Percentiles rank a stretch among this genome's conserved stretches.
phyloP scores from a whole-genome alignment of 2,113 vertebrate species.

The Aramus guarauna region DNA sequence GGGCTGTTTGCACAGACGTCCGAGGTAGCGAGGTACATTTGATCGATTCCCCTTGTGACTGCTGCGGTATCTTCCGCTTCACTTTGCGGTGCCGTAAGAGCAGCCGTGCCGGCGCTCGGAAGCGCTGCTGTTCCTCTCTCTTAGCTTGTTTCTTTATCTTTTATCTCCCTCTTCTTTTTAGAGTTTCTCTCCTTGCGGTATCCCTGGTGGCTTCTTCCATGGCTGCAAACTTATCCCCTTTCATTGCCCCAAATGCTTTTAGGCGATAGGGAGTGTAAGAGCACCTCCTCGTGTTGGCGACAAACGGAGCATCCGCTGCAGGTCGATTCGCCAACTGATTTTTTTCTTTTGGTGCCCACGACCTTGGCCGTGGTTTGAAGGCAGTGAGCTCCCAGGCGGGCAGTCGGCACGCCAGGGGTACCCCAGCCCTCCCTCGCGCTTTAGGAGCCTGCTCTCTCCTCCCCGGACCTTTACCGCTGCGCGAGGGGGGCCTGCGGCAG shows the following conservation, averaged over 20 bases:
- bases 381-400: background rate
- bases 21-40: background rate
- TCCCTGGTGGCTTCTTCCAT: background rate
- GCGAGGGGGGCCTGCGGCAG: background rate
- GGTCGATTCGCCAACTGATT: background rate
- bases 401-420: fast-evolving
- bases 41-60: fast-evolving
- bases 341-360: background rate
- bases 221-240: background rate
- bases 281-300: background rate
- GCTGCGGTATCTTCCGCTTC: background rate
- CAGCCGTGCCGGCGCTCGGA: background rate
- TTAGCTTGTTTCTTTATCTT: background rate
- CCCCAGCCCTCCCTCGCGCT: background rate
- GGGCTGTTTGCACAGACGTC: background rate
- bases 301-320: fast-evolving
- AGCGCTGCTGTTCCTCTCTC: fast-evolving
- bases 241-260: background rate
- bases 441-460: background rate
- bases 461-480: background rate
- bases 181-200: background rate
- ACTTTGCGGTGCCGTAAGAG: background rate
- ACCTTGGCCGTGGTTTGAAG: background rate
- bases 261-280: background rate
- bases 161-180: background rate